These are phyloP conservation scores for Digitonthophagus gazella DNA, from an alignment of 2,888 invertebrate species.

Conservation along the genomic window DNA sequence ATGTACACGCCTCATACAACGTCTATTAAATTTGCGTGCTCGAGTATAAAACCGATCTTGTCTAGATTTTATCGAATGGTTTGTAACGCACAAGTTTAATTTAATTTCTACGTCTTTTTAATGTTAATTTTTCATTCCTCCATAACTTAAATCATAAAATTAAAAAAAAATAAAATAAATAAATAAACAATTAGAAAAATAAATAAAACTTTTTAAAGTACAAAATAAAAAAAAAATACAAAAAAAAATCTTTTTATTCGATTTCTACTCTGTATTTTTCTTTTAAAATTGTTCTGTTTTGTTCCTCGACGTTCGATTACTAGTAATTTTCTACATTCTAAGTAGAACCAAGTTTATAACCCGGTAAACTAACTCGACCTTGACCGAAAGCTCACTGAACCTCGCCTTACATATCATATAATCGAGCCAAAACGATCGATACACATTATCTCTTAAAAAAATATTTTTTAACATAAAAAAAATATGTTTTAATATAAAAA, in stretches of 20 bases:
- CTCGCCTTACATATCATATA: not conserved
- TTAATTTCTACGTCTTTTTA: no score
- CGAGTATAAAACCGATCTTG: not conserved
- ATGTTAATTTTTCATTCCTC: no score
- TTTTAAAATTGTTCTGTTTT: no score
- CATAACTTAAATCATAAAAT: no score
- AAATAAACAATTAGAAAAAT: no score
- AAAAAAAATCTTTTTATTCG: no score
- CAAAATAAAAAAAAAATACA: no score
- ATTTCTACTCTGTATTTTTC: no score
- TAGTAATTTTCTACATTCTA: not conserved
- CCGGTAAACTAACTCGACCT: conserved; percentile 1
- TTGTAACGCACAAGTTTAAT: not conserved
- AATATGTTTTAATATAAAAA: not conserved
- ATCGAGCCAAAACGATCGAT: not conserved
- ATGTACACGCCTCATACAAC: not conserved
- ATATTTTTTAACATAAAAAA: no score
- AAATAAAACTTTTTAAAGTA: no score
- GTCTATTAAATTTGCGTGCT: not conserved
- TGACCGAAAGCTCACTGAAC: conserved; percentile 14
- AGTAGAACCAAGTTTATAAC: not conserved
- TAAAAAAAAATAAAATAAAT: no score
- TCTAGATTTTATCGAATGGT: not conserved
- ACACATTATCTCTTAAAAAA: not conserved
- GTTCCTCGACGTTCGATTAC: no score